phyloP scores from a whole-genome alignment of 2,888 invertebrate species.

The Tinea pellionella region DNA sequence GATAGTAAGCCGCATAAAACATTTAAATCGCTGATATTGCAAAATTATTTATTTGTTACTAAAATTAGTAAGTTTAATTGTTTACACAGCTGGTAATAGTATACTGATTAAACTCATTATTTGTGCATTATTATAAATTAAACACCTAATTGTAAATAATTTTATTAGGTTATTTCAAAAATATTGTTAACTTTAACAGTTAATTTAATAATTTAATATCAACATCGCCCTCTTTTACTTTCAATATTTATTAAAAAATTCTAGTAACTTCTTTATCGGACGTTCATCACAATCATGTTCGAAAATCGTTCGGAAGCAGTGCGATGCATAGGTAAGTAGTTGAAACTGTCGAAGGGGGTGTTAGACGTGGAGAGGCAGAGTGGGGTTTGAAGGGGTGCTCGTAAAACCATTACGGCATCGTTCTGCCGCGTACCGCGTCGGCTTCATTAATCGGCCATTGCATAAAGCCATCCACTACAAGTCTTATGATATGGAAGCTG shows the following conservation, averaged over 20 bases:
- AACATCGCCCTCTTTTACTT: too few species aligned
- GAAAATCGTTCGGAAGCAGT: slow-evolving; percentile 61
- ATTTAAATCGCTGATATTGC: background rate
- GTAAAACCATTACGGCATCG: slow-evolving; percentile 65
- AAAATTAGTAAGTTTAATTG: too few species aligned
- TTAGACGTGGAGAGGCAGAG: background rate
- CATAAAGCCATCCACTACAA: slow-evolving; percentile 53
- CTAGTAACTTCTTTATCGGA: background rate
- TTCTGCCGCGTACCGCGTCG: slow-evolving; percentile 51
- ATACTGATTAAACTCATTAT: too few species aligned
- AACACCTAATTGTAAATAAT: background rate
- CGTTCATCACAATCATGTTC: slow-evolving; percentile 40
- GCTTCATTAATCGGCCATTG: slow-evolving; percentile 67
- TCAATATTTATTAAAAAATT: background rate
- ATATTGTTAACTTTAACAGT: too few species aligned
- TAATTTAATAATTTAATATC: too few species aligned
- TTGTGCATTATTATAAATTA: background rate
- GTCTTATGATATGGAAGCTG: slow-evolving; percentile 43
- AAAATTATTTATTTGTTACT: background rate
- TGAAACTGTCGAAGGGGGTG: slow-evolving; percentile 34
- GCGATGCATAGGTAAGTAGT: slow-evolving; percentile 65
- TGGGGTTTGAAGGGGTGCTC: slow-evolving; percentile 21
- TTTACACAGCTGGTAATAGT: too few species aligned
- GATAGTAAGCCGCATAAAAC: too few species aligned
- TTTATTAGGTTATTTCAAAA: too few species aligned